These are phyloP conservation scores for Vandiemenella viatica DNA, from an alignment of 2,888 invertebrate species.

Conservation along the genomic window DNA sequence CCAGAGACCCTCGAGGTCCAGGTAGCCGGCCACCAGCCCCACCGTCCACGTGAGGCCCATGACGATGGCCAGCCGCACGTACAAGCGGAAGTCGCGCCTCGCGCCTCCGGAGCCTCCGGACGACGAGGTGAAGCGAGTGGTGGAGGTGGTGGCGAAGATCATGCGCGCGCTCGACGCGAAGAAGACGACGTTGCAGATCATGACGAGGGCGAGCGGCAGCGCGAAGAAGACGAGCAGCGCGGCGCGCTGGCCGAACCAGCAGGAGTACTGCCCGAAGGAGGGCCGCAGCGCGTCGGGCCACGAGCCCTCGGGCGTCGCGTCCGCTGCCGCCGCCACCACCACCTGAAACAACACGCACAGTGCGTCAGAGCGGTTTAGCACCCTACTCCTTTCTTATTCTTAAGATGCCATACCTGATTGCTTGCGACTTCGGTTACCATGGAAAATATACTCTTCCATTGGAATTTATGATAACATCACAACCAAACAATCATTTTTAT, in stretches of 20 bases:
- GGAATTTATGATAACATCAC: too few relatives aligned
- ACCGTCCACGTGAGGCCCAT: constrained; percentile 35
- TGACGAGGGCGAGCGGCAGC: constrained; percentile 30
- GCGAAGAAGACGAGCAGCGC: constrained; percentile 36
- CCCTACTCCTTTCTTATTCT: too few relatives aligned
- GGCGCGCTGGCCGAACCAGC: constrained; percentile 34
- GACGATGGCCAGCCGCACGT: constrained; percentile 30
- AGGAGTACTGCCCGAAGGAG: constrained; percentile 29
- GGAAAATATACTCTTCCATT: too few relatives aligned
- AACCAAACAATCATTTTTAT: too few relatives aligned
- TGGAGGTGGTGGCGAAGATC: constrained; percentile 22
- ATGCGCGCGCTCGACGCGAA: constrained; percentile 29
- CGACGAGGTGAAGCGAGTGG: constrained; percentile 17
- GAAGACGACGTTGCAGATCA: constrained; percentile 28
- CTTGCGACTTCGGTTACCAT: too few relatives aligned
- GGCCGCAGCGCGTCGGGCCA: constrained; percentile 9
- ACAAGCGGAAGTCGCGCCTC: constrained; percentile 28
- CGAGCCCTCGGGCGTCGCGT: constrained; percentile 4
- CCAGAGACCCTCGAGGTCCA: constrained; percentile 29
- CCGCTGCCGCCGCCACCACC: not conserved
- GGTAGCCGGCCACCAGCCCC: constrained; percentile 30
- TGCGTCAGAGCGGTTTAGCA: too few relatives aligned
- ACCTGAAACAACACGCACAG: too few relatives aligned
- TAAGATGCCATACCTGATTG: too few relatives aligned
- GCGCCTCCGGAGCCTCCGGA: constrained; percentile 13